These are phyloP conservation scores for Sarcophilus harrisii DNA, from an alignment of 2,797 vertebrate species.

Conservation along the genomic window DNA sequence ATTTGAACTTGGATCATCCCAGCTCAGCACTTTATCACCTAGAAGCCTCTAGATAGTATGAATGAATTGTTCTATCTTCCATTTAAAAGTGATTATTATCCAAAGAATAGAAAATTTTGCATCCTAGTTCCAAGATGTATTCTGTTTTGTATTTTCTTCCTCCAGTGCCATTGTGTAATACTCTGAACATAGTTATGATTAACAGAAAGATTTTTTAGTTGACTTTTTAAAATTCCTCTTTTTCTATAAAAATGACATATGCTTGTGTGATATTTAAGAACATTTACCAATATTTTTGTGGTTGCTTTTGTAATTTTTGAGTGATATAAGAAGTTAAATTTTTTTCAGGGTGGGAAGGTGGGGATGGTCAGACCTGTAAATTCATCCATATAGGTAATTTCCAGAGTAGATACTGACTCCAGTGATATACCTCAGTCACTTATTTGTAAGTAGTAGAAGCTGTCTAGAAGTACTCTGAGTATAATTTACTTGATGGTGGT, in stretches of 20 bases:
- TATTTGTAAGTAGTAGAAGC: background rate
- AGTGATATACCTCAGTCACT: background rate
- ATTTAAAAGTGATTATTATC: background rate
- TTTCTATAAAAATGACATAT: background rate
- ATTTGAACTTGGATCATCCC: background rate
- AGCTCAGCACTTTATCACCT: background rate
- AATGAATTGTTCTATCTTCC: background rate
- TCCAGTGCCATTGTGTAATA: background rate
- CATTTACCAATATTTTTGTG: background rate
- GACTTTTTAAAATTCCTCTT: background rate
- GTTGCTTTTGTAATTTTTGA: background rate
- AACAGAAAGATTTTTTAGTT: background rate
- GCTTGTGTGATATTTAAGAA: background rate
- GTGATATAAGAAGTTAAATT: background rate
- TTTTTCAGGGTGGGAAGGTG: background rate
- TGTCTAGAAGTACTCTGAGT: background rate
- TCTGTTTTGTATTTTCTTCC: background rate
- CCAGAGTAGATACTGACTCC: background rate
- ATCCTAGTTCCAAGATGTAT: background rate
- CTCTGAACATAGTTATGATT: background rate
- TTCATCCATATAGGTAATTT: background rate
- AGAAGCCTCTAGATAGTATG: background rate
- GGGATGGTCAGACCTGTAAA: background rate
- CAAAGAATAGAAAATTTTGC: background rate
- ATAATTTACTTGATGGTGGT: background rate